Percentiles rank a stretch among this genome's conserved stretches.
Conservation (phyloP, 2,888 invertebrate species). For the Ecliptopera silaceata region DNA sequence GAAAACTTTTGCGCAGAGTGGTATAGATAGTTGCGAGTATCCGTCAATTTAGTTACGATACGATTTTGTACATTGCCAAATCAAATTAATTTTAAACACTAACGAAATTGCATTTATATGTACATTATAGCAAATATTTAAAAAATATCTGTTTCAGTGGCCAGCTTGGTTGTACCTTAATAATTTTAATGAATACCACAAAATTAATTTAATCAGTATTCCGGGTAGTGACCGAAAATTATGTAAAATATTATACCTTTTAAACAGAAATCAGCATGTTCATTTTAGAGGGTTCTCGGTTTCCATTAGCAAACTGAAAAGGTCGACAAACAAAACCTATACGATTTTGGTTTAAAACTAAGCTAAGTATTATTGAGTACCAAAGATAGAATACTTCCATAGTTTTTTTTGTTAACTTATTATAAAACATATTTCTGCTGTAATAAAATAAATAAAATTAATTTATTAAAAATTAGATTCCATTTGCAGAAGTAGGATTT, state of each 20-base stretch:
- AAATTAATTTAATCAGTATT: conserved; percentile 58
- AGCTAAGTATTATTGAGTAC: neutral
- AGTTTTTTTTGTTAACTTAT: too few relatives aligned
- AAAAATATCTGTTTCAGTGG: neutral
- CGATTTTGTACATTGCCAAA: neutral
- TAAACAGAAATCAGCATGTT: conserved; percentile 77
- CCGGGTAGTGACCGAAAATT: conserved; percentile 74
- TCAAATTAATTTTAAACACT: neutral
- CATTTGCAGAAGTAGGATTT: too few relatives aligned
- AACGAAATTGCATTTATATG: too few relatives aligned
- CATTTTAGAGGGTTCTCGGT: conserved; percentile 70
- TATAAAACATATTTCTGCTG: too few relatives aligned
- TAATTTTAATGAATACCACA: conserved; percentile 44
- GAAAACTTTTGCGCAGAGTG: conserved; percentile 62
- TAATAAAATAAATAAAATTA: too few relatives aligned
- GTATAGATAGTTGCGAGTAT: conserved; percentile 33
- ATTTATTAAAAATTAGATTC: too few relatives aligned
- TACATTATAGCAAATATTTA: too few relatives aligned
- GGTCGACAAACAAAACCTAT: conserved; percentile 67
- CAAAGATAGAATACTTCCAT: too few relatives aligned
- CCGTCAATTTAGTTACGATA: neutral
- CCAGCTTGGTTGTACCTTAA: conserved; percentile 3
- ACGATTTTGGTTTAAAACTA: conserved; percentile 53
- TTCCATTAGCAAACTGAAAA: conserved; percentile 73
- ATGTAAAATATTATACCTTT: conserved; percentile 73